phyloP scores from a whole-genome alignment of 1,140 invertebrate species.

The Laupala kohalensis region DNA sequence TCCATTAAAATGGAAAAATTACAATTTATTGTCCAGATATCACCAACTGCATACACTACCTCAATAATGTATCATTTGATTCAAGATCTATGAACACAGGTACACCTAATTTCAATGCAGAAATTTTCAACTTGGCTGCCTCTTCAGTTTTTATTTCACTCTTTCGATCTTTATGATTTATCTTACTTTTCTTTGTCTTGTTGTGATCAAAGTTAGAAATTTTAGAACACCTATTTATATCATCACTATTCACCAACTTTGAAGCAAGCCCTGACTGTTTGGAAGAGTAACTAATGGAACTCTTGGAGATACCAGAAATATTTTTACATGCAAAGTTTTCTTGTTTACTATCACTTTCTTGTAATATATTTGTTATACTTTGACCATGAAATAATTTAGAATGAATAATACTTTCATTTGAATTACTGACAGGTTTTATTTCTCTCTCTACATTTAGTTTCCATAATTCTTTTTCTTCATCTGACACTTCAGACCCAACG shows the following conservation, averaged over 20 bases:
- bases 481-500: conserved; percentile 24
- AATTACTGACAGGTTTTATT: no score
- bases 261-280: not conserved
- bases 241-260: not conserved
- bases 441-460: conserved; percentile 1
- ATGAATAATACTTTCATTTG: no score
- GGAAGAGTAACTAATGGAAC: no score
- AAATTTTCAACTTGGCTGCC: conserved; percentile 24
- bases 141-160: no score
- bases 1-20: no score
- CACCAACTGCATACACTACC: no score
- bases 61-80: conserved; percentile 35
- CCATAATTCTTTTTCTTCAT: conserved; percentile 16
- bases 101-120: conserved; percentile 23
- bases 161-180: conserved; percentile 1
- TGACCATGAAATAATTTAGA: no score
- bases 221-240: not conserved
- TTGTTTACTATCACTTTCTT: no score
- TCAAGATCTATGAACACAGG: conserved; percentile 37
- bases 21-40: no score
- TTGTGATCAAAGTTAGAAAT: not conserved
- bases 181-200: not conserved
- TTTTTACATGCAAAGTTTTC: no score
- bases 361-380: no score
- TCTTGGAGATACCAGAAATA: no score